Percentiles rank a stretch among this genome's conserved stretches.
These are phyloP conservation scores for Acanthiza pusilla DNA, from an alignment of 2,797 vertebrate genomes.

Conservation along the genomic window DNA sequence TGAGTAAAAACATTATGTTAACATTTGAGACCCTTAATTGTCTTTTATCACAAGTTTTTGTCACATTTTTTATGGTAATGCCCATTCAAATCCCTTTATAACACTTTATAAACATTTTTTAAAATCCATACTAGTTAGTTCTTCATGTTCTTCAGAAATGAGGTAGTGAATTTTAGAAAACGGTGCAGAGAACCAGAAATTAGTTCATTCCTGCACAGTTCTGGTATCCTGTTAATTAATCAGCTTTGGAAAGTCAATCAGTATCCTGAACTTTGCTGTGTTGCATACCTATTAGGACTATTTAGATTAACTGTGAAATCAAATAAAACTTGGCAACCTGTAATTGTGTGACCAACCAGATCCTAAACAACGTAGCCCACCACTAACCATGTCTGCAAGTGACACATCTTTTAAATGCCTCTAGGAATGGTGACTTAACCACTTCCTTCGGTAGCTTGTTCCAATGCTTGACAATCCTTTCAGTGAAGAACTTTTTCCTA, in stretches of 20 bases:
- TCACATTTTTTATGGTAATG: background rate
- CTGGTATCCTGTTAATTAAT: background rate
- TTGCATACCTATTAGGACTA: background rate
- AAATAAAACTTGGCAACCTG: background rate
- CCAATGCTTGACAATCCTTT: background rate
- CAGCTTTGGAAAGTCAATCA: background rate
- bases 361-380: background rate
- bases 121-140: background rate
- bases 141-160: background rate
- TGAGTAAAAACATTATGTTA: background rate
- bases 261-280: background rate
- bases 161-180: background rate
- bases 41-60: background rate
- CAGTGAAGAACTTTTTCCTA: background rate
- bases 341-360: background rate
- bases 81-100: background rate
- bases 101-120: background rate
- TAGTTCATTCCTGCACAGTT: background rate
- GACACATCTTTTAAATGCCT: background rate
- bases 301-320: background rate
- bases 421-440: background rate
- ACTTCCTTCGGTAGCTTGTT: background rate
- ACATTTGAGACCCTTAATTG: background rate
- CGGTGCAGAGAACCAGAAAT: background rate
- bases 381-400: background rate